Percentiles rank a stretch among this genome's conserved stretches.
Conservation (phyloP, 2,888 invertebrate species). For the Taenaris catops region DNA sequence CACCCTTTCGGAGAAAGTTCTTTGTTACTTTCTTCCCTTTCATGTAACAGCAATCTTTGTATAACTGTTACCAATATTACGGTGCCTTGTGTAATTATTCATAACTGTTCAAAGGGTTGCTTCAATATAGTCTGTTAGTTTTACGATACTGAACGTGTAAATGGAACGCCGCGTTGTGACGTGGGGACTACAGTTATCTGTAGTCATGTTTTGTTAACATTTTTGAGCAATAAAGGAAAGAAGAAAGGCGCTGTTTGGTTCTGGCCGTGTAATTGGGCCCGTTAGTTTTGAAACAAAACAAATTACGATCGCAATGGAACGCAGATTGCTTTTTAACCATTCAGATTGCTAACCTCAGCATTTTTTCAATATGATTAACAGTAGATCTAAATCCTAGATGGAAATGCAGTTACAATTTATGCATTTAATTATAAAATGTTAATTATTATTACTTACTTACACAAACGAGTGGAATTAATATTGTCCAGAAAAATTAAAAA, state of each 20-base stretch:
- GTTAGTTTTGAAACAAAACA: slow-evolving; percentile 8
- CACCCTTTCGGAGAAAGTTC: slow-evolving; percentile 66
- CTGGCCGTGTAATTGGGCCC: slow-evolving; percentile 11
- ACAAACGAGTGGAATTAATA: too few relatives aligned
- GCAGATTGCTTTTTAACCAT: too few relatives aligned
- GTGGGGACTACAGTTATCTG: slow-evolving; percentile 34
- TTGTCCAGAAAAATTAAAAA: too few relatives aligned
- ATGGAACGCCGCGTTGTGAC: slow-evolving; percentile 47
- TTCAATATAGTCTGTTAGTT: slow-evolving; percentile 66
- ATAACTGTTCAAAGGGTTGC: slow-evolving; percentile 61
- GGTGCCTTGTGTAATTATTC: slow-evolving; percentile 73
- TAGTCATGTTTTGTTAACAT: slow-evolving; percentile 32
- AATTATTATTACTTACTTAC: too few relatives aligned
- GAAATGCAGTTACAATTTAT: too few relatives aligned
- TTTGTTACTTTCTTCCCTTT: slow-evolving; percentile 60
- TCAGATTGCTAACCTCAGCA: too few relatives aligned
- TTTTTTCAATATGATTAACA: too few relatives aligned
- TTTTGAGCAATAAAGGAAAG: slow-evolving; percentile 51
- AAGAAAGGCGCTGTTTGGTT: slow-evolving; percentile 28
- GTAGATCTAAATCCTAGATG: too few relatives aligned
- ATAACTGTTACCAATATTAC: slow-evolving; percentile 53
- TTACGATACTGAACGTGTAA: slow-evolving; percentile 40
- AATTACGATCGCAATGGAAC: slow-evolving; percentile 8
- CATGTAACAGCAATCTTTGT: slow-evolving; percentile 63
- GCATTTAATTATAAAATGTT: too few relatives aligned